A percentile compares a stretch with the other conserved stretches of the same genome.
Conservation (phyloP, 1,140 invertebrate genomes). For the Drosophila saltans region DNA sequence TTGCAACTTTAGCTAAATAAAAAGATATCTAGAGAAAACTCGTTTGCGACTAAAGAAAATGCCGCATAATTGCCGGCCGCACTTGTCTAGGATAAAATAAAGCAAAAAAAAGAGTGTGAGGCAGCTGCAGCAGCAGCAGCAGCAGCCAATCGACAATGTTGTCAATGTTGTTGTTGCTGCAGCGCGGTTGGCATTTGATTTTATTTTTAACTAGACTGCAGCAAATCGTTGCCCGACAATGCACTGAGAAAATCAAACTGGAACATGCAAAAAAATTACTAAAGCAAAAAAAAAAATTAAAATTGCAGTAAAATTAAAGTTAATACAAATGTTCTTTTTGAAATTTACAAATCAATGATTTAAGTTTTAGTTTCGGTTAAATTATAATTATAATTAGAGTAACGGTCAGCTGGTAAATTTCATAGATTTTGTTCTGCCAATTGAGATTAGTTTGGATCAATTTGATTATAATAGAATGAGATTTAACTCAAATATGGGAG, state of each 20-base stretch:
- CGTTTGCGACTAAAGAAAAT: constrained; percentile 76
- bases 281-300: too few species aligned
- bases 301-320: too few species aligned
- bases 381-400: too few species aligned
- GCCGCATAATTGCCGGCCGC: constrained; percentile 76
- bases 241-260: constrained; percentile 11
- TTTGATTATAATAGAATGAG: too few species aligned
- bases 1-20: constrained; percentile 58
- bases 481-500: too few species aligned
- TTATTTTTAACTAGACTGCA: constrained; percentile 75
- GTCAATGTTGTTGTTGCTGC: constrained; percentile 63
- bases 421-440: too few species aligned
- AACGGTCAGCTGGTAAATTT: too few species aligned
- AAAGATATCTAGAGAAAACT: constrained; percentile 76
- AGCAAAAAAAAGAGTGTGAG: not conserved
- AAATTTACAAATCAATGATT: too few species aligned
- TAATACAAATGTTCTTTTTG: too few species aligned
- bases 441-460: too few species aligned
- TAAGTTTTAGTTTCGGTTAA: too few species aligned
- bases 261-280: constrained; percentile 20
- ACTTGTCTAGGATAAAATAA: constrained; percentile 41
- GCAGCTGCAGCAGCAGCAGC: constrained; percentile 28
- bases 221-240: constrained; percentile 49
- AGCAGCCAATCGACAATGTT: constrained; percentile 69
- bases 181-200: constrained; percentile 69